Percentiles rank a stretch among this genome's conserved stretches.
Evolutionary conservation across 2,113 vertebrate species (phyloP).

Genomic region (Melanotaenia duboulayi): DNA sequence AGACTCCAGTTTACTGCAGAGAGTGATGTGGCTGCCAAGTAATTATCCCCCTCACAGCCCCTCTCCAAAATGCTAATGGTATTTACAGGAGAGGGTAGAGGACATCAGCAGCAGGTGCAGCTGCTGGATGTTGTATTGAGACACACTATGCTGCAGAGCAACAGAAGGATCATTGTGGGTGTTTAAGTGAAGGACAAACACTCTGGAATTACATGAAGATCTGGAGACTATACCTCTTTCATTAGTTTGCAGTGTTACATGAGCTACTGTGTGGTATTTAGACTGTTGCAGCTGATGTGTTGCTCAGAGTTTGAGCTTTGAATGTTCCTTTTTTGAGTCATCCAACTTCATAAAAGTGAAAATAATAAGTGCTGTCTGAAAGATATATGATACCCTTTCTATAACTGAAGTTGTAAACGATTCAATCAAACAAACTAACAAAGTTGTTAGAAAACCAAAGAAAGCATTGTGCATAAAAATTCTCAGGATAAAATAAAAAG

Average conservation of each 20-base stretch:
- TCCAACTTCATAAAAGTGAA: background rate
- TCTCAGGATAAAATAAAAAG: too few species aligned
- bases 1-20: conserved; percentile 46
- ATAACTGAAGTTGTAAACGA: too few species aligned
- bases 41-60: conserved; percentile 41
- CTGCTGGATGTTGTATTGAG: conserved; percentile 44
- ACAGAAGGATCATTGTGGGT: conserved; percentile 59
- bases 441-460: too few species aligned
- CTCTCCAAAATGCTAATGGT: conserved; percentile 69
- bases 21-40: conserved; percentile 33
- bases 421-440: too few species aligned
- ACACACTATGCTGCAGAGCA: conserved; percentile 6
- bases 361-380: background rate
- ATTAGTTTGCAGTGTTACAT: background rate
- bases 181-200: conserved; percentile 40
- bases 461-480: too few species aligned
- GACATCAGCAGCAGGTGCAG: conserved; percentile 71
- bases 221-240: conserved; percentile 17
- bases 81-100: conserved; percentile 63
- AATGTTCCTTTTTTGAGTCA: background rate
- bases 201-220: conserved; percentile 45
- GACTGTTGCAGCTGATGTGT: background rate
- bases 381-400: too few species aligned
- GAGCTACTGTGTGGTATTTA: background rate
- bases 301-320: background rate